Conservation (phyloP, 2,113 vertebrate genomes). For the Pardalotus punctatus region DNA sequence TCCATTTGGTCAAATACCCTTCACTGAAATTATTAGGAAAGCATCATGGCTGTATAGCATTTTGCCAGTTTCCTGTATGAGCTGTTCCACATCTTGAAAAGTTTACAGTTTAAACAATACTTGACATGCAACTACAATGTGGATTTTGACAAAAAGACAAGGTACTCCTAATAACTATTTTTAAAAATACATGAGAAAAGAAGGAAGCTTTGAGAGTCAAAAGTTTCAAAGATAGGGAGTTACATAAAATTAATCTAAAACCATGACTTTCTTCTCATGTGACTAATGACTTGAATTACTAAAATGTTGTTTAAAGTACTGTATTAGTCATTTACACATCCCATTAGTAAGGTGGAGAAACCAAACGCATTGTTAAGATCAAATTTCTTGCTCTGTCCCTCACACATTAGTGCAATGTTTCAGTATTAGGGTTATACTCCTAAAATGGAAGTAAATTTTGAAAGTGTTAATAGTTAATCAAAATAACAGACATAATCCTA, state of each 20-base stretch:
- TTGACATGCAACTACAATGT: not conserved
- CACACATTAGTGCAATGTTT: not conserved
- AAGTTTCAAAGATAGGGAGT: not conserved
- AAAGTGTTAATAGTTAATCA: not conserved
- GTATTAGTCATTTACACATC: not conserved
- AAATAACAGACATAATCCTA: not conserved
- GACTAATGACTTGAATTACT: not conserved
- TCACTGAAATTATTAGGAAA: not conserved
- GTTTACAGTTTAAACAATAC: not conserved
- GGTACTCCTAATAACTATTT: not conserved
- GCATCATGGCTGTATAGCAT: not conserved
- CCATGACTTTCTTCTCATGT: not conserved
- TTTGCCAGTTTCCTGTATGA: not conserved
- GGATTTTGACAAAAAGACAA: not conserved
- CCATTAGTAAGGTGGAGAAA: not conserved
- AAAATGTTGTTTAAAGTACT: not conserved
- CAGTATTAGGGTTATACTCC: not conserved
- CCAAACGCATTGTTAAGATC: not conserved
- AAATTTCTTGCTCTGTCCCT: not conserved
- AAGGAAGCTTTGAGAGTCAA: not conserved
- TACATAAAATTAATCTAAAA: not conserved
- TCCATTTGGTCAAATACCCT: not conserved
- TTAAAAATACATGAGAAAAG: not conserved
- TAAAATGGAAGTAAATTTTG: not conserved
- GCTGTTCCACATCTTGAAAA: not conserved